A percentile compares a stretch with the other conserved stretches of the same genome.
phyloP scores from a whole-genome alignment of 2,113 vertebrate genomes.

The Tinamus guttatus region DNA sequence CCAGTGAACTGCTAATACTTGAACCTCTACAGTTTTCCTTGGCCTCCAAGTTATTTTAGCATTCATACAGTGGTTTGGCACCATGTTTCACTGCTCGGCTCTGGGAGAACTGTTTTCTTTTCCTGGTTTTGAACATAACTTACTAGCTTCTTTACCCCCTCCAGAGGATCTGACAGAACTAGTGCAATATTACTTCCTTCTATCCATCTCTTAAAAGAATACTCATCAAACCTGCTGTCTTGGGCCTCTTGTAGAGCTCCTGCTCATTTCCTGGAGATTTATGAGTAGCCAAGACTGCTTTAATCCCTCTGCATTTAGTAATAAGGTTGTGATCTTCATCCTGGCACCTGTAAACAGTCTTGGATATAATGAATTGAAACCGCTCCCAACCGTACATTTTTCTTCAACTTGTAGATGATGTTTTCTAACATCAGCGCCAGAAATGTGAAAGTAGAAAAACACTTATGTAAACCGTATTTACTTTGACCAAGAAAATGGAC shows the following conservation, averaged over 20 bases:
- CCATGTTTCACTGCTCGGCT: not conserved
- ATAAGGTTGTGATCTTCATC: not conserved
- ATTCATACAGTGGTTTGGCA: not conserved
- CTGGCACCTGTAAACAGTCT: not conserved
- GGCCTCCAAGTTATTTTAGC: no score
- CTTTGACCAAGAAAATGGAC: no score
- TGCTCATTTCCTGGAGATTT: not conserved
- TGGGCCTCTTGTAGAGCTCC: not conserved
- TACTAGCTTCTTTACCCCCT: not conserved
- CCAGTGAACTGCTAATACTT: not conserved
- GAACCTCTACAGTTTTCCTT: not conserved
- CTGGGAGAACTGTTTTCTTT: not conserved
- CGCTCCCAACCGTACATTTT: no score
- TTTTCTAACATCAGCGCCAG: rapidly evolving
- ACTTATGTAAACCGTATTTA: rapidly evolving
- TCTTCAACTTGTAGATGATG: rapidly evolving
- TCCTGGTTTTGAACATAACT: not conserved
- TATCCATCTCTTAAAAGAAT: not conserved
- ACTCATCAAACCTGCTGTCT: not conserved
- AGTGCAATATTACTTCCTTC: not conserved
- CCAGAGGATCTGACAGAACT: not conserved
- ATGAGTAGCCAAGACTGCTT: not conserved
- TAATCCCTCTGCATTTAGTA: not conserved
- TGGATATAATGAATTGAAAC: rapidly evolving
- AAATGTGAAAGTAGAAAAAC: rapidly evolving